Percentiles rank a stretch among this genome's conserved stretches.
Conservation (phyloP, 2,113 vertebrate genomes). For the Gobius niger region DNA sequence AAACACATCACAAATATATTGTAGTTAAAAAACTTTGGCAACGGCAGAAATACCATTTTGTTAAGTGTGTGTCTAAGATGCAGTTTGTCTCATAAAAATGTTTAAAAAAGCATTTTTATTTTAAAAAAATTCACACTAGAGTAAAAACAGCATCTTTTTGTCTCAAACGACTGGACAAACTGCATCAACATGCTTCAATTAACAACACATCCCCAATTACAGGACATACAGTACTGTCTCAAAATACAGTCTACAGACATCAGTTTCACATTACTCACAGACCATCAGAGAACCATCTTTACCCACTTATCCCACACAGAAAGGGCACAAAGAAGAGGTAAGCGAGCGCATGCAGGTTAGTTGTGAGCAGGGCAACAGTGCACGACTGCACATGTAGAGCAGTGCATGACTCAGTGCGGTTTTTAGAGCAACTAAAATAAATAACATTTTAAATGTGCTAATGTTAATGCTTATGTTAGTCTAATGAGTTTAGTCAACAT, state of each 20-base stretch:
- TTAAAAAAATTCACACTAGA: not conserved
- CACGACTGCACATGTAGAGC: no score
- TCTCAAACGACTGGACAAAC: slow-evolving; percentile 12
- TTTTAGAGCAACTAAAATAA: not conserved
- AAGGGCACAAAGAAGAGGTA: not conserved
- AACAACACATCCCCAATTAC: slow-evolving; percentile 8
- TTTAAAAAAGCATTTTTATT: not conserved
- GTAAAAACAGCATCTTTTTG: not conserved
- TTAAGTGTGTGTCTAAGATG: slow-evolving; percentile 7
- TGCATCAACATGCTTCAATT: not conserved
- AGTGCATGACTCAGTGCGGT: not conserved
- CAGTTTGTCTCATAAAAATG: slow-evolving; percentile 12
- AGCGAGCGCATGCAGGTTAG: not conserved
- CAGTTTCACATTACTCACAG: not conserved
- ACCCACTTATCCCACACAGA: not conserved
- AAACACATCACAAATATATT: slow-evolving; percentile 11
- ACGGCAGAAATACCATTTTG: slow-evolving; percentile 7
- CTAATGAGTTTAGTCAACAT: not conserved
- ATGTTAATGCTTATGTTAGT: not conserved
- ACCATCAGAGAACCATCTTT: not conserved
- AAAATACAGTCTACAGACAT: not conserved
- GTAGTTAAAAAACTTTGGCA: slow-evolving; percentile 18
- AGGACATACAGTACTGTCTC: slow-evolving; percentile 8
- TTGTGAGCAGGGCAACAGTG: not conserved
- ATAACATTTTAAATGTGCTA: not conserved